Percentiles rank a stretch among this genome's conserved stretches.
Evolutionary conservation across 2,113 vertebrate species (phyloP).

Genomic region (Melanocharis versteri): DNA sequence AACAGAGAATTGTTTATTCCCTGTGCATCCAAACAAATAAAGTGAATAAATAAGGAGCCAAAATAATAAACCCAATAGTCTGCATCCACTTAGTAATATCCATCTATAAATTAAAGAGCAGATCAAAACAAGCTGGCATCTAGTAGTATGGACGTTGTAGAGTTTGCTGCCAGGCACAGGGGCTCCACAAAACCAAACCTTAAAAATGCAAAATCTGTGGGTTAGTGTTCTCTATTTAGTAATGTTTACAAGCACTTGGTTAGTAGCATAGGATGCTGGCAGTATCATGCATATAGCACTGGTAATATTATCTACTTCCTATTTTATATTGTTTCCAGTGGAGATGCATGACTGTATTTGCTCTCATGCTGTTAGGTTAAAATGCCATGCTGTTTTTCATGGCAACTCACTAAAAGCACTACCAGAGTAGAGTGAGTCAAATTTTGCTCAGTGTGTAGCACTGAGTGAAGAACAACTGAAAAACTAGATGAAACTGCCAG

Average conservation of each 20-base stretch:
- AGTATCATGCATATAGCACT: background rate
- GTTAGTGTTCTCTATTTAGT: background rate
- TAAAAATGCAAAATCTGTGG: background rate
- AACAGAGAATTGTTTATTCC: background rate
- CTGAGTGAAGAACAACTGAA: background rate
- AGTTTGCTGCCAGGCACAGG: background rate
- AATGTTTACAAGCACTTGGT: background rate
- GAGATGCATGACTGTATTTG: background rate
- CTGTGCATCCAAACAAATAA: background rate
- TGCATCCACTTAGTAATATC: background rate
- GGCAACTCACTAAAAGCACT: constrained; percentile 36
- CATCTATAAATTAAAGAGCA: background rate
- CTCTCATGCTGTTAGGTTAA: constrained; percentile 40
- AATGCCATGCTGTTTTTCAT: constrained; percentile 28
- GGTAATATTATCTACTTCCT: background rate
- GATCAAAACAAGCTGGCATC: background rate
- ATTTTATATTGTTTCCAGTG: constrained; percentile 29
- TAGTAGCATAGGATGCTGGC: background rate
- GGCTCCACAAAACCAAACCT: background rate
- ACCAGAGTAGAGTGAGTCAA: background rate
- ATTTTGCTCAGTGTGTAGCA: constrained; percentile 34
- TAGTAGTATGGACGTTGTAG: background rate
- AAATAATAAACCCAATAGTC: background rate
- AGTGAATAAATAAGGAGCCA: background rate
- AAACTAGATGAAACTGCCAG: background rate